Evolutionary conservation across 2,888 invertebrate species (phyloP).

Genomic region (Drosophila anomalipes): DNA sequence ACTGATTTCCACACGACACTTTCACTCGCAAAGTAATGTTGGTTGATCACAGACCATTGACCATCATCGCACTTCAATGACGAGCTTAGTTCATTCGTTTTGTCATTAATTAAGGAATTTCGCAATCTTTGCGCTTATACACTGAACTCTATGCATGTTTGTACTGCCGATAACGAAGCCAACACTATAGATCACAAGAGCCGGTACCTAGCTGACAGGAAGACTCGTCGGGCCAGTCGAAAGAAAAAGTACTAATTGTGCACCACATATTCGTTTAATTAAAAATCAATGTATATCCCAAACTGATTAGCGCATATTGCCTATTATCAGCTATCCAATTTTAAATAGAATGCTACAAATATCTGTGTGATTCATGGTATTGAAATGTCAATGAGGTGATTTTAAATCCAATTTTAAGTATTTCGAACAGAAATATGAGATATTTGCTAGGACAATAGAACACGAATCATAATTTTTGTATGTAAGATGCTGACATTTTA

Average conservation of each 20-base stretch:
- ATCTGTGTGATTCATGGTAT: conserved; percentile 33
- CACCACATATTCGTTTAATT: conserved; percentile 61
- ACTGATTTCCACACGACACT: conserved; percentile 40
- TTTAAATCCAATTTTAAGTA: neutral
- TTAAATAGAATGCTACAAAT: conserved; percentile 46
- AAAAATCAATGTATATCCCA: conserved; percentile 46
- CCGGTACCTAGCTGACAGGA: conserved; percentile 22
- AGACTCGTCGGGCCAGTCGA: conserved; percentile 22
- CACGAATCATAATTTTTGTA: neutral
- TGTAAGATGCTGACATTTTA: neutral
- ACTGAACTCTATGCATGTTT: conserved; percentile 34
- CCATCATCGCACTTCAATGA: conserved; percentile 23
- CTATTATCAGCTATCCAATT: conserved; percentile 41
- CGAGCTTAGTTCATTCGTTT: conserved; percentile 6
- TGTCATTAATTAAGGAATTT: conserved; percentile 49
- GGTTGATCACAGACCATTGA: conserved; percentile 11
- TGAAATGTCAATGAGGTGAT: conserved; percentile 2
- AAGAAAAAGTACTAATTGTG: conserved; percentile 18
- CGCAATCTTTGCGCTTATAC: conserved; percentile 35
- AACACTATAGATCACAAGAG: conserved; percentile 50
- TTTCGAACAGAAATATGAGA: neutral
- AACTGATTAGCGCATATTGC: conserved; percentile 36
- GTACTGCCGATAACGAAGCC: conserved; percentile 26
- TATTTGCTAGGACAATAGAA: neutral
- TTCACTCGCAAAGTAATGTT: conserved; percentile 48